Conservation (phyloP, 2,888 invertebrate species). For the Orchesella flavescens region DNA sequence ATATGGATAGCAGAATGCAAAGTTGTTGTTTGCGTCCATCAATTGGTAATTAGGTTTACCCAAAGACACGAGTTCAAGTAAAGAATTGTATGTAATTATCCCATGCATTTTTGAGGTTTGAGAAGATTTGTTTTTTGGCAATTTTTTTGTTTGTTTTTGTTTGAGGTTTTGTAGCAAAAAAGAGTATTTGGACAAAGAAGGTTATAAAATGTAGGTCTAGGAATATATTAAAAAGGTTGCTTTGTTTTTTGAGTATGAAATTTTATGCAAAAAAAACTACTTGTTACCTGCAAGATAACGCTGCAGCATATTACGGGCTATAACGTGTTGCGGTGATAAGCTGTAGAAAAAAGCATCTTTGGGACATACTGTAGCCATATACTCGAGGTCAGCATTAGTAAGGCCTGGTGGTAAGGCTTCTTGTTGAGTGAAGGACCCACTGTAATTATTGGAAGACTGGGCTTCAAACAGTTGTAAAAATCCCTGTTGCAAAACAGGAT, state of each 20-base stretch:
- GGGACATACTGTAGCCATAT: constrained; percentile 37
- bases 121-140: no score
- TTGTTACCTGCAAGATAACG: constrained; percentile 29
- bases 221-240: not conserved
- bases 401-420: constrained; percentile 34
- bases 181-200: no score
- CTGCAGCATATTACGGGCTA: constrained; percentile 30
- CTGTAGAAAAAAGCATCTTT: constrained; percentile 53
- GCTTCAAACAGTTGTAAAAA: constrained; percentile 27
- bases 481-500: constrained; percentile 20
- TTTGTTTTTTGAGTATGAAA: no score
- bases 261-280: no score
- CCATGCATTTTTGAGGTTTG: no score
- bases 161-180: no score
- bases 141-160: no score
- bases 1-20: no score
- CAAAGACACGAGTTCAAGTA: no score
- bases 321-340: constrained; percentile 43
- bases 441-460: constrained; percentile 15
- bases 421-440: not conserved
- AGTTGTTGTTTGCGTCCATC: no score
- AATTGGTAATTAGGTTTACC: no score
- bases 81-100: no score
- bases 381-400: constrained; percentile 40
- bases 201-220: not conserved